A percentile compares a stretch with the other conserved stretches of the same genome.
phyloP scores from a whole-genome alignment of 92 coral and sea anemone species.

The Bergia sp. region DNA sequence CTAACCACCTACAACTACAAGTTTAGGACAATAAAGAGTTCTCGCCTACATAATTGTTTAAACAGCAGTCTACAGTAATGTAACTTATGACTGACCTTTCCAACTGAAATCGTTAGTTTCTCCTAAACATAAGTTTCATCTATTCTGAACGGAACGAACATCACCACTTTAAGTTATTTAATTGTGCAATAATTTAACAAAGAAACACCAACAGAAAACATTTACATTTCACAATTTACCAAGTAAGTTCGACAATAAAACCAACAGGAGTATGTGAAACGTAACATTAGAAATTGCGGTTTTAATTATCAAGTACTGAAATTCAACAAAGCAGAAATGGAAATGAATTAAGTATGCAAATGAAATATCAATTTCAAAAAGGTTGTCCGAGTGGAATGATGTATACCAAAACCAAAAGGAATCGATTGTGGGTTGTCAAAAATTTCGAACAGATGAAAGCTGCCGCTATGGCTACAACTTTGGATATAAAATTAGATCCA shows the following conservation, averaged over 20 bases:
- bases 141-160: not conserved
- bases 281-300: not conserved
- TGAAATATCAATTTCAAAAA: no score
- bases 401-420: not conserved
- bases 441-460: not conserved
- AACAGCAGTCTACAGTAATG: not conserved
- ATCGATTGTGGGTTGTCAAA: not conserved
- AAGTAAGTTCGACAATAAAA: not conserved
- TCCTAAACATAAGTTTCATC: not conserved
- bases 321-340: not conserved
- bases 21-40: no score
- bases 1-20: no score
- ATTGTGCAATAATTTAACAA: not conserved
- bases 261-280: slow-evolving; percentile 1
- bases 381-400: not conserved
- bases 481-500: no score
- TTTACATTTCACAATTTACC: not conserved
- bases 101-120: not conserved
- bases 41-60: not conserved
- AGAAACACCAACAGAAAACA: not conserved
- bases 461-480: not conserved
- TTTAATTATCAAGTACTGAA: not conserved
- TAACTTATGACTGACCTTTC: no score
- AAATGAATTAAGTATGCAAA: not conserved
- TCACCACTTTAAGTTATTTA: not conserved